These are phyloP conservation scores for Cygnus buccinator DNA, from an alignment of 2,113 vertebrate genomes.

Conservation along the genomic window DNA sequence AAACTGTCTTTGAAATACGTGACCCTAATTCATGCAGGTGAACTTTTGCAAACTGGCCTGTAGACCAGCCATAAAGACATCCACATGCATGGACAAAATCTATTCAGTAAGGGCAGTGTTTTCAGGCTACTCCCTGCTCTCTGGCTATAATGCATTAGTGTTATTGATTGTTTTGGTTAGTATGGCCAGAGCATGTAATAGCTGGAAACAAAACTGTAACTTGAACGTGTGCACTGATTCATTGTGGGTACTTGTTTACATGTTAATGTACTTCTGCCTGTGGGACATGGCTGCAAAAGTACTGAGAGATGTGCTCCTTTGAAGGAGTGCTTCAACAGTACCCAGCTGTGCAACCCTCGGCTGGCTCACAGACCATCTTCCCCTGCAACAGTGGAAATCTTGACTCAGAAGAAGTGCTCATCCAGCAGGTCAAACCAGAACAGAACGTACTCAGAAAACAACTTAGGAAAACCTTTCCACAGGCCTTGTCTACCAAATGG, in stretches of 20 bases:
- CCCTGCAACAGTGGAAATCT: background rate
- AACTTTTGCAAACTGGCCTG: background rate
- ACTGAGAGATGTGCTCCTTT: background rate
- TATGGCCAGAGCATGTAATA: background rate
- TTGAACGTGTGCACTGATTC: background rate
- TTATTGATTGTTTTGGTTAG: background rate
- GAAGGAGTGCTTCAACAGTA: fast-evolving
- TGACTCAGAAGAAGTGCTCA: background rate
- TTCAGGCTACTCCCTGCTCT: background rate
- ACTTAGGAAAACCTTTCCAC: background rate
- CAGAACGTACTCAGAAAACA: background rate
- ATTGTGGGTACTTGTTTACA: background rate
- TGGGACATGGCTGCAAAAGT: background rate
- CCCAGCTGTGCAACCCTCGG: fast-evolving
- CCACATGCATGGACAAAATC: background rate
- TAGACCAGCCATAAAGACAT: background rate
- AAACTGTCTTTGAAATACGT: background rate
- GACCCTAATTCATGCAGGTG: background rate
- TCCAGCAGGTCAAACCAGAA: background rate
- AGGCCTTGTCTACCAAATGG: background rate
- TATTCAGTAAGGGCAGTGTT: background rate
- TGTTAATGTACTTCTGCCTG: background rate
- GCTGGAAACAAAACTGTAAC: background rate
- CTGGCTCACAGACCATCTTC: fast-evolving
- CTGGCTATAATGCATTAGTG: background rate